Base-by-base conservation (phyloP, 2,113 vertebrate species). In the Tylochromis polylepis region DNA sequence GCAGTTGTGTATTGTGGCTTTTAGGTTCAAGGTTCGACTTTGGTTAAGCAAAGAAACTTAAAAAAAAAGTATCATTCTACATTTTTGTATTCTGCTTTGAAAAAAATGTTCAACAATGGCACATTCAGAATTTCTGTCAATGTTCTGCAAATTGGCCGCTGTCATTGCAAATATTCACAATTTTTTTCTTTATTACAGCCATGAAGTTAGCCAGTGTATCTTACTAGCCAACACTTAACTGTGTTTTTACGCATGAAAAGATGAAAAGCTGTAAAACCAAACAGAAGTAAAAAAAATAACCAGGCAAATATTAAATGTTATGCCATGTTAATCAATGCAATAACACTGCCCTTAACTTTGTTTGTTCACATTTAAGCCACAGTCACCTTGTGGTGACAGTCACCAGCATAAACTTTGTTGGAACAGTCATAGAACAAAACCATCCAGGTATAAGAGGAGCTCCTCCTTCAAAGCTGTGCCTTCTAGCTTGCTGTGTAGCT, bases 271-370 rank as follows among this genome's bases (percentile, higher is more conserved):
- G 10, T 29, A 51, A 49, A 75, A 72, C n/a, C 3, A 0, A 24
- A 70, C n/a, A 10, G 22, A 72, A 49, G 67, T 49, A 11, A 3
- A 29, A 15, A 2, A 4, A 7, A 43, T 0, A 41, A 46, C 0
- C 38, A 24, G n/a, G 38, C 3, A 43, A 70, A 43, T 70, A 70
- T 16, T 5, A 70, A 43, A 70, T 72, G 27, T 70, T 70, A 70
- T 70, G 36, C n/a, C 36, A 16, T 70, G 36, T 70, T 43, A 43
- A 70, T 70, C 38, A 70, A 24, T 43, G 38, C 65, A 70, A 24
- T 70, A 11, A 72, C 67, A 46, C 41, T 11, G 22, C 22, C 41
- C 38, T 18, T 46, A 16, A 46, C 15, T 72, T 72, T 51, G 24
- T 72, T 72, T 51, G 43, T 49, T 43, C 24, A 75, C 41, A 75